Base-by-base conservation (phyloP, 2,113 vertebrate genomes). In the Clarias gariepinus region DNA sequence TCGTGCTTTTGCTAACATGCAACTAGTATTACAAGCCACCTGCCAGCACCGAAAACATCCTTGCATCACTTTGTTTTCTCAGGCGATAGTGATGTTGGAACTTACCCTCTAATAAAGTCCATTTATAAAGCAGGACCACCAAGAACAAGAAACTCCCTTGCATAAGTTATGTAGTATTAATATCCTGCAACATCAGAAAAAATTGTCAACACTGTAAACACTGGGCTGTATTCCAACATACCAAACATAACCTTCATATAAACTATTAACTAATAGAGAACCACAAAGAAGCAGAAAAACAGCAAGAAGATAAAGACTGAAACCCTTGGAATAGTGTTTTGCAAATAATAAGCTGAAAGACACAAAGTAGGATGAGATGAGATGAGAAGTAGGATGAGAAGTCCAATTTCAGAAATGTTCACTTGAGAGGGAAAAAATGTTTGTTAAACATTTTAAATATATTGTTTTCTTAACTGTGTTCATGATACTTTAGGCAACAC, bases 131-230 rank as follows among this genome's bases (percentile, higher is more conserved):
- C 90, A 71, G 84, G 91, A 91, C 88, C 71, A 68, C 25, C 53
- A 66, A 82, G 85, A 81, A 83, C 88, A 83, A 73, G 86, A 85
- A 77, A 89, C 84, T 89, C 87, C 82, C 89, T 53, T 90, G 94
- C 93, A 94, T 93, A 85, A 88, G 90, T 92, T 93, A 85, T 61
- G 63, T 88, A 68, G 83, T 83, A 94, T 94, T 94, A 93, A 69
- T 87, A 33, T 83, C 13, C 83, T 83, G 76, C 90, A 88, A 88
- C 88, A 89, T 79, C 77, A 79, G 36, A 87, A 85, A 89, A 87
- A 83, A 87, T 76, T 66, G 57, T 83, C 3, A 58, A 69, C 87
- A 69, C 87, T 87, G 85, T 91, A 91, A 91, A 92, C 92, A 91
- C 30, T 25, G n/a, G 58, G 6, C 61, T 79, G n/a, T 57, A 85